phyloP scores from a whole-genome alignment of 2,113 vertebrate genomes.

The Campylomormyrus numenius region DNA sequence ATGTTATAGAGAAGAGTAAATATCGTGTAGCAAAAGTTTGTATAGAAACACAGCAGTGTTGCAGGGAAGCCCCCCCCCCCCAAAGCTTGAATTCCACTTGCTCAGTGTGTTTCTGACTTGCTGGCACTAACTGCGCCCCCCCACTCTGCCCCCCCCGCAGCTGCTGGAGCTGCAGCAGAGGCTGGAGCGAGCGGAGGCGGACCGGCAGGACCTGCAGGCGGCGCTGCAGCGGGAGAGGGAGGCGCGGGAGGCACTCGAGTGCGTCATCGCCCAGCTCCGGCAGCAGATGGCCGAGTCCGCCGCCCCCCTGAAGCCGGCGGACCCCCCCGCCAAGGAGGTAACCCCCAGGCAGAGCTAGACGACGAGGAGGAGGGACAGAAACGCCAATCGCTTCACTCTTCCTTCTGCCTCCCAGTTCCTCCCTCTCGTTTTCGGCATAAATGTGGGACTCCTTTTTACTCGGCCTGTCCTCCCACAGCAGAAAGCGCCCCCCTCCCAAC shows the following conservation, averaged over 20 bases:
- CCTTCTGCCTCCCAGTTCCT: not conserved
- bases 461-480: constrained; percentile 33
- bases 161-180: constrained; percentile 81
- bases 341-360: constrained; percentile 46
- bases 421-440: not conserved
- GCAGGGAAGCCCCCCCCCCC: not conserved
- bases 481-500: constrained; percentile 41
- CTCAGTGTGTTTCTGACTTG: not conserved
- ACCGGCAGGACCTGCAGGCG: constrained; percentile 89
- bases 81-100: not conserved
- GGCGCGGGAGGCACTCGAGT: constrained; percentile 82
- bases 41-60: not conserved
- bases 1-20: not conserved
- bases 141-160: constrained; percentile 43
- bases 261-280: constrained; percentile 82
- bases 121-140: not conserved
- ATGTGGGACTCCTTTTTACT: not conserved
- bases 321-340: constrained; percentile 40
- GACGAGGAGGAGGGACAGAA: not conserved
- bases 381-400: constrained; percentile 22
- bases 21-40: not conserved
- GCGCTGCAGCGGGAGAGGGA: constrained; percentile 85
- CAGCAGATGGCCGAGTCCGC: constrained; percentile 73
- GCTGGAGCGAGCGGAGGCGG: constrained; percentile 81
- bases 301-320: constrained; percentile 31